Evolutionary conservation across 2,888 invertebrate genomes (phyloP).

Genomic region (Physocephala rufipes): DNA sequence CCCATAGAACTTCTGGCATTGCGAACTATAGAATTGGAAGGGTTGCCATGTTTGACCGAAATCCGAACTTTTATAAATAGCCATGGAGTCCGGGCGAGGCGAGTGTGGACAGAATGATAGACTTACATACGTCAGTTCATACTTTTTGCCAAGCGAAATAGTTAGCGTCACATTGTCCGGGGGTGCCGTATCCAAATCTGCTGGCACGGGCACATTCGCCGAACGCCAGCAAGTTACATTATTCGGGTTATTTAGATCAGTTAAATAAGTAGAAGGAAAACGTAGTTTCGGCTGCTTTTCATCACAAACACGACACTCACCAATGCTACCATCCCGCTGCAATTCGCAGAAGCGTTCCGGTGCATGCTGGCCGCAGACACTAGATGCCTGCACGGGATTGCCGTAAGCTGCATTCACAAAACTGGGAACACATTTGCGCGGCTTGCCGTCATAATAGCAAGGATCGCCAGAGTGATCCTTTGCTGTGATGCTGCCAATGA

Average conservation of each 20-base stretch:
- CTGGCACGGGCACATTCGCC: slow-evolving; percentile 78
- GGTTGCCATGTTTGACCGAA: slow-evolving; percentile 98
- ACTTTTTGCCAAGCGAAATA: slow-evolving; percentile 93
- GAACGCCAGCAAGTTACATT: slow-evolving; percentile 99
- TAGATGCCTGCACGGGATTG: slow-evolving; percentile 85
- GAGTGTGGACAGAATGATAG: slow-evolving; percentile 94
- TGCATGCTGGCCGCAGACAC: slow-evolving; percentile 86
- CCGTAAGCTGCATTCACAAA: slow-evolving; percentile 99
- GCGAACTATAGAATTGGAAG: slow-evolving; percentile 97
- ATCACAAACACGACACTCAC: slow-evolving; percentile 83
- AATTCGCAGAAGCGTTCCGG: slow-evolving; percentile 82
- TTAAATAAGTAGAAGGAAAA: slow-evolving; percentile 84
- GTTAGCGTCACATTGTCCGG: slow-evolving; percentile 95
- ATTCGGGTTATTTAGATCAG: slow-evolving; percentile 96
- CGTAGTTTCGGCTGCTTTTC: slow-evolving; percentile 78
- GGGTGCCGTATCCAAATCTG: slow-evolving; percentile 77
- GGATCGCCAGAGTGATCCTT: slow-evolving; percentile 78
- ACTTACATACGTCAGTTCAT: slow-evolving; percentile 98
- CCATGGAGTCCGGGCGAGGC: slow-evolving; percentile 95
- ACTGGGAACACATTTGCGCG: slow-evolving; percentile 94
- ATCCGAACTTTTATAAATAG: slow-evolving; percentile 97
- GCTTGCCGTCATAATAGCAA: slow-evolving; percentile 89
- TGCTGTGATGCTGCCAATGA: slow-evolving; percentile 44
- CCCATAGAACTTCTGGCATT: slow-evolving; percentile 91
- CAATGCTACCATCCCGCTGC: slow-evolving; percentile 59